These are phyloP conservation scores for Ficedula albicollis DNA, from an alignment of 2,797 vertebrate genomes.

Conservation along the genomic window DNA sequence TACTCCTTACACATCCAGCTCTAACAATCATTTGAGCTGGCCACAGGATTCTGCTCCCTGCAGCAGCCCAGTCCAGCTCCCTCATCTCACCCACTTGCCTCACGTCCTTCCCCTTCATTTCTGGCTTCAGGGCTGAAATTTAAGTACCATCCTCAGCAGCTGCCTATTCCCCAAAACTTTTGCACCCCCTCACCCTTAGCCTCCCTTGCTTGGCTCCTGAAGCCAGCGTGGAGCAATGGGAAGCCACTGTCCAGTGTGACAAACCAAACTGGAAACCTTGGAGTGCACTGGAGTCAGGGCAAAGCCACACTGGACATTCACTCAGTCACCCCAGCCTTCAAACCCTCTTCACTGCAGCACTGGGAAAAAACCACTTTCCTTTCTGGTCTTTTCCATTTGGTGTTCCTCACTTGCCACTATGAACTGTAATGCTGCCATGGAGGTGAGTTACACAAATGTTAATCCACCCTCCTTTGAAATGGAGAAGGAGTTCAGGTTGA, in stretches of 20 bases:
- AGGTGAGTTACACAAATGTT: background rate
- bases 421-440: background rate
- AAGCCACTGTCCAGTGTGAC: background rate
- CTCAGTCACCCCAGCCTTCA: background rate
- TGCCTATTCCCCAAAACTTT: background rate
- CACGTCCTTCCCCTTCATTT: background rate
- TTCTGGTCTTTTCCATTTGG: background rate
- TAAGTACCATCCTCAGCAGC: background rate
- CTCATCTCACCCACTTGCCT: background rate
- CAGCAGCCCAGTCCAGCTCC: background rate
- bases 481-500: background rate
- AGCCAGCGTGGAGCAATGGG: rapidly evolving
- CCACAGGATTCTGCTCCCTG: background rate
- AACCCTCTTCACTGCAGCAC: background rate
- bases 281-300: background rate
- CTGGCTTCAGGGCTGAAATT: background rate
- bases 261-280: background rate
- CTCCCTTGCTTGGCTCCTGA: background rate
- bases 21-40: background rate
- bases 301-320: background rate
- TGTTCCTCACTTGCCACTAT: background rate
- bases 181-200: background rate
- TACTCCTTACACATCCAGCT: background rate
- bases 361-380: background rate
- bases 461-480: background rate